Percentiles rank a stretch among this genome's conserved stretches.
Conservation (phyloP, 2,797 vertebrate species). For the Ceryle rudis region DNA sequence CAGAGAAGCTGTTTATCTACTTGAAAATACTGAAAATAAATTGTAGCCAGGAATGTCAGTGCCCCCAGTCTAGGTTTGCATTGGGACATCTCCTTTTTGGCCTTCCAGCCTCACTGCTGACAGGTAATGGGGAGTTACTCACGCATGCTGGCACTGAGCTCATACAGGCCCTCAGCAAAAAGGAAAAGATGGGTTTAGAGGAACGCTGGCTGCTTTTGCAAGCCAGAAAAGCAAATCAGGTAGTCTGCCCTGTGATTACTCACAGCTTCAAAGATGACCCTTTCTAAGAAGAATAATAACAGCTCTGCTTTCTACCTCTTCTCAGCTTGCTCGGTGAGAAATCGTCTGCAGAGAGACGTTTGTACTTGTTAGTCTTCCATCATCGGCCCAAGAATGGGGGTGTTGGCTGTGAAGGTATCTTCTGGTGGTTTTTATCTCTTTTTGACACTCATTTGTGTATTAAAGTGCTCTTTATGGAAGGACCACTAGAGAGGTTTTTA, state of each 20-base stretch:
- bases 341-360: not conserved
- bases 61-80: not conserved
- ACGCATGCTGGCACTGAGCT: not conserved
- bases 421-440: not conserved
- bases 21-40: not conserved
- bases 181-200: not conserved
- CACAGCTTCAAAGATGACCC: not conserved
- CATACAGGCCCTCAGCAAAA: not conserved
- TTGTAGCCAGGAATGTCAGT: not conserved
- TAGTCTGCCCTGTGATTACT: not conserved
- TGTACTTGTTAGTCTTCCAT: not conserved
- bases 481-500: not conserved
- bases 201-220: not conserved
- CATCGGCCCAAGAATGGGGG: not conserved
- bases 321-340: not conserved
- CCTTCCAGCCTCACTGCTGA: not conserved
- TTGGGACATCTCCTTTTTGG: not conserved
- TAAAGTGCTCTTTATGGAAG: not conserved
- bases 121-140: not conserved
- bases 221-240: not conserved
- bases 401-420: not conserved
- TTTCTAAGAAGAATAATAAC: not conserved
- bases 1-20: not conserved
- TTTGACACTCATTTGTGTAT: not conserved
- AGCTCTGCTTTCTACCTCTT: not conserved